Base-by-base conservation (phyloP, 2,113 vertebrate genomes). In the Platycercus adscitus region DNA sequence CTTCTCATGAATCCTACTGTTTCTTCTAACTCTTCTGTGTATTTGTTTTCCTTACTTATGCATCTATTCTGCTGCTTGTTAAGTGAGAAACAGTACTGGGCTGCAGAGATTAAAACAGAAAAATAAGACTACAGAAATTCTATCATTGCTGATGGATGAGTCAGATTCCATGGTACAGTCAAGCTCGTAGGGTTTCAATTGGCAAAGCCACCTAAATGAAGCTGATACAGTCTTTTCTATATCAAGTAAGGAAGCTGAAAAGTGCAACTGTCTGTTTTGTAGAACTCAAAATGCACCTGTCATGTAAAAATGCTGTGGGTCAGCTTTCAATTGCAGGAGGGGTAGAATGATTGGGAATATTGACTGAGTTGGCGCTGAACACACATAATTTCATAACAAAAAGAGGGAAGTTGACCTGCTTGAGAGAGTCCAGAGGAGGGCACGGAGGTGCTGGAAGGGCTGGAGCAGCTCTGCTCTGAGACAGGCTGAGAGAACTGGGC, bases 61-160 rank as follows among this genome's bases (percentile, higher is more conserved):
- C 13, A 24, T 55, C 64, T 63, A 0, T 25, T 78, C 9, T 7
- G 31, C 28, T 77, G 65, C 43, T 19, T 55, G 33, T 10, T 43
- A 1, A 0, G 0, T 41, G 77, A 50, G 77, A 47, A 81, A 26
- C n/a, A 6, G 25, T 7, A 3, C 64, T 21, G 50, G 39, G 64
- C 92, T 76, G 65, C 13, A 2, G 61, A 19, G 52, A 6, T 26
- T 10, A 4, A 46, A 79, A 15, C n/a, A 64, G 52, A 46, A 11
- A 64, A 79, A 26, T 11, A 14, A 61, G 44, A 24, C 5, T 17
- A 4, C 31, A 63, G 58, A 41, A 53, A 37, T 35, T 15, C 20
- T 65, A 1, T 17, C n/a, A 75, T 12, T 60, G 73, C 84, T 81
- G 58, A 7, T 4, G 58, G 52, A 55, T 1, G 2, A 60, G 49